Evolutionary conservation across 1,140 invertebrate species (phyloP), one percentile per base, ranked within the genome.

Genomic region (Oedothorax gibbosus): DNA sequence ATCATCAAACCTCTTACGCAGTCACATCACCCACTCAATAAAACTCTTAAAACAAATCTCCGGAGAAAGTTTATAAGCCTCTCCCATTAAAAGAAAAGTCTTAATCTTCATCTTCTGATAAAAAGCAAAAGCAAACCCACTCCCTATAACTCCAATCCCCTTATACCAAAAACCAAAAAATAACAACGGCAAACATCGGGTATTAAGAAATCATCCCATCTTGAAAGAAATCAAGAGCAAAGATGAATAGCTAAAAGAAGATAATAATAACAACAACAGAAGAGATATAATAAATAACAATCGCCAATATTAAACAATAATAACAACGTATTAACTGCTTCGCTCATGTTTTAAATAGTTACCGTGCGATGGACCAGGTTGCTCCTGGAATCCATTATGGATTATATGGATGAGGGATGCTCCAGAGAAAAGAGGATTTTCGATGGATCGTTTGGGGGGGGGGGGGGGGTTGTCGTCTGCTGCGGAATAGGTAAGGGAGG

Each of bases 301-400:
- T 35, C 35, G 35, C 35, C 35, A 35, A 35, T 35, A 35, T 35
- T 35, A 35, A 35, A 35, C 35, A 35, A 35, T 35, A 35, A 35
- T 35, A 35, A 35, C 15, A 60, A 18, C 69, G 69, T 71, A 71
- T 71, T 71, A 71, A 71, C 54, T 49, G 69, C 50, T 51, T 11
- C 50, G 49, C 35, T 51, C 69, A 53, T 71, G 69, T 71, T 71
- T 71, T 51, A 65, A 82, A 21, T 57, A 69, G 56, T 51, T 69
- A 69, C 80, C 80, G 21, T 73, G 56, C 21, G 49, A 51, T 18
- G 69, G 71, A 82, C 73, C 60, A 18, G 81, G 51, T 60, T 72
- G 81, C 81, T 21, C 64, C 54, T n/a, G n/a, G n/a, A 84, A 84
- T 84, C 81, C 81, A 84, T 84, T 84, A 35, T 84, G 81, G 81